These are phyloP conservation scores for Aquatica leii DNA, from an alignment of 2,888 invertebrate genomes.

Conservation along the genomic window DNA sequence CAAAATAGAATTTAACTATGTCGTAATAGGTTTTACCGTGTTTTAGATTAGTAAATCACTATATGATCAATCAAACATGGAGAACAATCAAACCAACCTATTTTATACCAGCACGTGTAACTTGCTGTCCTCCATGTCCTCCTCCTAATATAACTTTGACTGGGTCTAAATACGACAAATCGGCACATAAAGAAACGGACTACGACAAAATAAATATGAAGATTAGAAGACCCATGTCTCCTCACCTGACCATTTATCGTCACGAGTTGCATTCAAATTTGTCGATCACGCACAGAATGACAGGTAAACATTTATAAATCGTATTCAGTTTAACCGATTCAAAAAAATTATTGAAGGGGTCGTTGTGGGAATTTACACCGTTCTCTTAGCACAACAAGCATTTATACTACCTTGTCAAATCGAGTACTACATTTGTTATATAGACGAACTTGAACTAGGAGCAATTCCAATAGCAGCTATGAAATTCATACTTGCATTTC, in stretches of 20 bases:
- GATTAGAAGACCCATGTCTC: conserved; percentile 81
- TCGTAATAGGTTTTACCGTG: conserved; percentile 32
- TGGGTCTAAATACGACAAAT: no score
- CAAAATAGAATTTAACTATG: no score
- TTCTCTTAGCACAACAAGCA: conserved; percentile 68
- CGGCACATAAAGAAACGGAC: conserved; percentile 33
- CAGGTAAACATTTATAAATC: conserved; percentile 62
- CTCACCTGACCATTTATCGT: conserved; percentile 87
- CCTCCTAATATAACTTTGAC: no score
- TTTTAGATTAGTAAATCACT: no score
- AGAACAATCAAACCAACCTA: no score
- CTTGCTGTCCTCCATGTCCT: no score
- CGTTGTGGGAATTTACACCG: conserved; percentile 65
- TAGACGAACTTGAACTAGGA: conserved; percentile 52
- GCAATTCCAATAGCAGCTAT: not conserved
- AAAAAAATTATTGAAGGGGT: conserved; percentile 62
- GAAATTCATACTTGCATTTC: conserved; percentile 81
- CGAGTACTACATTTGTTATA: conserved; percentile 67
- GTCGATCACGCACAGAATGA: conserved; percentile 85
- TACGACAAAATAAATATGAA: conserved; percentile 76
- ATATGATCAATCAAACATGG: no score
- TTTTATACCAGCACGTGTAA: no score
- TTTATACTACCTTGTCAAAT: conserved; percentile 69
- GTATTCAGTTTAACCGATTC: conserved; percentile 8
- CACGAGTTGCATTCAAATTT: conserved; percentile 79